Percentiles rank a stretch among this genome's conserved stretches.
phyloP scores from a whole-genome alignment of 2,113 vertebrate species.

The Sinosuthora webbiana region DNA sequence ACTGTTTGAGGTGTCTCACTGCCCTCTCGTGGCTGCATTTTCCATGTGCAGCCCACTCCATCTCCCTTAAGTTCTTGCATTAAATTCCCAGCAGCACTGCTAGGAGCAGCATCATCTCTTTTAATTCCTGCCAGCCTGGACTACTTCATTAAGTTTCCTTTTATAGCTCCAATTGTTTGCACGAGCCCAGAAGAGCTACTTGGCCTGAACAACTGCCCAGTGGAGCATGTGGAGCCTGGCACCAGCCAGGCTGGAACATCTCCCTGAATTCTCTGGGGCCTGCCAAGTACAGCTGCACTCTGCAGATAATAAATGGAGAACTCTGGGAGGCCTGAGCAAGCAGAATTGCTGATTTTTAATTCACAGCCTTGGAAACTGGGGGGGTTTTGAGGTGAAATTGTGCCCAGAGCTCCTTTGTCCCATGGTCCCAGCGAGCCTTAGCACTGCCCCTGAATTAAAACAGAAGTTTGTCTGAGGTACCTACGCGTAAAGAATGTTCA shows the following conservation, averaged over 20 bases:
- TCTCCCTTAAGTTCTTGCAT: background rate
- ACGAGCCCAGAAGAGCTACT: background rate
- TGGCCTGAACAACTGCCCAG: background rate
- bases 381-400: background rate
- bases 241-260: background rate
- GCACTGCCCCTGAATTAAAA: background rate
- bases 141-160: background rate
- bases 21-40: background rate
- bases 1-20: background rate
- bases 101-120: background rate
- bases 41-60: background rate
- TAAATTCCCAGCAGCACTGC: background rate
- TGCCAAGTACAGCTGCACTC: background rate
- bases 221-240: background rate
- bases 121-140: background rate
- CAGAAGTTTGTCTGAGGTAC: background rate
- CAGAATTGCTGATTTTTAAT: background rate
- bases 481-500: background rate
- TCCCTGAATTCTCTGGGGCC: background rate
- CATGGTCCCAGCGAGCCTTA: rapidly evolving
- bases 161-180: background rate
- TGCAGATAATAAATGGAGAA: background rate
- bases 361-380: background rate
- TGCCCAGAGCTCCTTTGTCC: background rate
- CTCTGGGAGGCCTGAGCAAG: background rate